Percentiles rank a stretch among this genome's conserved stretches.
Conservation (phyloP, 2,888 invertebrate genomes). For the Drosophila phalerata region DNA sequence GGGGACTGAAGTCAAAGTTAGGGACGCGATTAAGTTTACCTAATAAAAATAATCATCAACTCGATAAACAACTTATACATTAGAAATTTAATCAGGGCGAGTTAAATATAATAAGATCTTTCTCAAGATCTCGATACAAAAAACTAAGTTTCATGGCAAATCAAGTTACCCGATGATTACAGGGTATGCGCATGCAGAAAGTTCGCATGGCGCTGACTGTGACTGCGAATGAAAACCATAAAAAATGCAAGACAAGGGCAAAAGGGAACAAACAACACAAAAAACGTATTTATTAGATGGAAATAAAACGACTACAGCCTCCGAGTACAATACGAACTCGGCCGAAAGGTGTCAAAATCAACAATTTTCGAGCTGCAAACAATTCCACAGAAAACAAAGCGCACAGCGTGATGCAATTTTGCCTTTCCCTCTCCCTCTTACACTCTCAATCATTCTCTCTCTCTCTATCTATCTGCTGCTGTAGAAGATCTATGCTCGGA, state of each 20-base stretch:
- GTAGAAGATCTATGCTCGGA: slow-evolving; percentile 20
- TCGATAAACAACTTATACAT: too few species aligned
- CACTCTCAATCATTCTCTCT: slow-evolving; percentile 5
- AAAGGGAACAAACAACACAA: slow-evolving; percentile 31
- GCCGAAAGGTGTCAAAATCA: slow-evolving; percentile 84
- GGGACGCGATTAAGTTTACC: too few species aligned
- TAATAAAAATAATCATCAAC: too few species aligned
- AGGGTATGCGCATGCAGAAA: slow-evolving; percentile 48
- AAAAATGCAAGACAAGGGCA: slow-evolving; percentile 70
- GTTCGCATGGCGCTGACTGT: slow-evolving; percentile 50
- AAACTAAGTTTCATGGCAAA: background rate
- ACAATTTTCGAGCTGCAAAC: slow-evolving; percentile 81
- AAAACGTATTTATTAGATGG: slow-evolving; percentile 76
- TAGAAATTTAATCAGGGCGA: too few species aligned
- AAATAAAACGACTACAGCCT: slow-evolving; percentile 67
- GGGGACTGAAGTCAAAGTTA: too few species aligned
- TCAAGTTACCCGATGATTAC: background rate
- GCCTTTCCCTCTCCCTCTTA: slow-evolving; percentile 3
- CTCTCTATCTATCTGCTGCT: slow-evolving; percentile 3
- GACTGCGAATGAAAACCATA: slow-evolving; percentile 71
- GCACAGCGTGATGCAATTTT: slow-evolving; percentile 82
- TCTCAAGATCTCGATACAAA: background rate
- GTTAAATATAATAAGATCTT: too few species aligned
- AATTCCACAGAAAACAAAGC: slow-evolving; percentile 72
- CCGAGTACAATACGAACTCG: slow-evolving; percentile 63